phyloP scores from a whole-genome alignment of 2,113 vertebrate species.

The Columba janthina region DNA sequence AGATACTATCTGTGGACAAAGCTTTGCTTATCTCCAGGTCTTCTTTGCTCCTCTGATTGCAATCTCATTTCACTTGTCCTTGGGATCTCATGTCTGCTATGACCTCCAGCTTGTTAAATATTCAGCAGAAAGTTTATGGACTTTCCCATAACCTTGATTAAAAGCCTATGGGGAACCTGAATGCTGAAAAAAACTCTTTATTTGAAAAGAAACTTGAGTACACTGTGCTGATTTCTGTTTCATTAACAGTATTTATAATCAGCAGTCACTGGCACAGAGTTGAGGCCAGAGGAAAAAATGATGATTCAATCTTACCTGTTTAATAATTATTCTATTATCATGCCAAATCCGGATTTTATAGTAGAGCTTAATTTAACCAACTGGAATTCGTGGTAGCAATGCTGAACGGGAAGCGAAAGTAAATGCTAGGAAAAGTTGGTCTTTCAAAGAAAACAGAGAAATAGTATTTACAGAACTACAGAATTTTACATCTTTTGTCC shows the following conservation, averaged over 20 bases:
- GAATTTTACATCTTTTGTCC: neutral
- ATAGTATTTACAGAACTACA: neutral
- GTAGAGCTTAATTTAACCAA: slow-evolving; percentile 8
- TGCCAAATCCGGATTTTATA: neutral
- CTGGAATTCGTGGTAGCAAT: neutral
- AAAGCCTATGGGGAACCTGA: slow-evolving; percentile 65
- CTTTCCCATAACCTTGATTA: slow-evolving; percentile 77
- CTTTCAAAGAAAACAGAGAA: neutral
- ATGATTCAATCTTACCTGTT: neutral
- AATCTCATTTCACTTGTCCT: slow-evolving; percentile 77
- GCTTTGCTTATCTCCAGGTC: slow-evolving; percentile 64
- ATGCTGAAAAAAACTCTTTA: slow-evolving; percentile 50
- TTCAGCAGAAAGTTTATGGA: slow-evolving; percentile 76
- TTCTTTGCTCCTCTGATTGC: slow-evolving; percentile 67
- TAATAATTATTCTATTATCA: slow-evolving; percentile 8
- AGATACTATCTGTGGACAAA: slow-evolving; percentile 71
- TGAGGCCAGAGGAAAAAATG: neutral
- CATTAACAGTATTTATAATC: slow-evolving; percentile 65
- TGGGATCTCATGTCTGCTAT: slow-evolving; percentile 60
- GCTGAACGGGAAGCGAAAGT: neutral
- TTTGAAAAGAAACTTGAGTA: slow-evolving; percentile 39
- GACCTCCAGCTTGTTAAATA: slow-evolving; percentile 77
- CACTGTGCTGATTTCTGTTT: slow-evolving; percentile 63
- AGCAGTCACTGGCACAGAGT: slow-evolving; percentile 26
- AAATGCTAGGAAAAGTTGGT: neutral